Percentiles rank a stretch among this genome's conserved stretches.
Conservation (phyloP, 2,888 invertebrate genomes). For the Calameuta pallipes region DNA sequence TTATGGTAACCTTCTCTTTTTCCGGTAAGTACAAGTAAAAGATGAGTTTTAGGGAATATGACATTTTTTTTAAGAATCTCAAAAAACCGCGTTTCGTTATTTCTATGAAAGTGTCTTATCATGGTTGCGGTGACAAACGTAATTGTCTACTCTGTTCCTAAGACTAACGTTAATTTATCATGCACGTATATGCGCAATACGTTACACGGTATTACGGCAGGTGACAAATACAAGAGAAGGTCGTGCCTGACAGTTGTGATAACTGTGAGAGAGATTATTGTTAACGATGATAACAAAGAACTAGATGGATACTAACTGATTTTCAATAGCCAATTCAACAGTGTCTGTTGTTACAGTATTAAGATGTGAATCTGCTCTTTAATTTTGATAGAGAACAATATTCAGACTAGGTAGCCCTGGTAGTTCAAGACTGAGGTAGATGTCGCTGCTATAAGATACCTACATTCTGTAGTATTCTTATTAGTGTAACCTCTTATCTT, state of each 20-base stretch:
- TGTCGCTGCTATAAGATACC: too few relatives aligned
- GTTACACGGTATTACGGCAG: neutral
- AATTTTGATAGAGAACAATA: neutral
- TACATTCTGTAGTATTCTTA: neutral
- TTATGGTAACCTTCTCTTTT: constrained; percentile 74
- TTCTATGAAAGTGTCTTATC: neutral
- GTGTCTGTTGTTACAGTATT: neutral
- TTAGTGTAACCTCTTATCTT: neutral
- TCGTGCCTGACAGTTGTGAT: neutral
- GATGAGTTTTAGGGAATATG: neutral
- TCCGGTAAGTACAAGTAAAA: constrained; percentile 67
- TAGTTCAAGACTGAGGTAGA: too few relatives aligned
- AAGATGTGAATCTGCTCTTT: neutral
- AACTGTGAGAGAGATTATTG: neutral
- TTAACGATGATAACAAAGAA: neutral
- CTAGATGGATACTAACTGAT: neutral
- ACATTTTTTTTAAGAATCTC: neutral
- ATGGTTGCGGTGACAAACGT: neutral
- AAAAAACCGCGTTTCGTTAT: neutral
- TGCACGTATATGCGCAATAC: neutral
- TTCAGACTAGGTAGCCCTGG: too few relatives aligned
- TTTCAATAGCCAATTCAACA: neutral
- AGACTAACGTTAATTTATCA: neutral
- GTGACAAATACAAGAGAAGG: neutral
- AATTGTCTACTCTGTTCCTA: neutral